These are phyloP conservation scores for Peromyscus melanophrys DNA, from an alignment of 2,797 vertebrate genomes.

Conservation along the genomic window DNA sequence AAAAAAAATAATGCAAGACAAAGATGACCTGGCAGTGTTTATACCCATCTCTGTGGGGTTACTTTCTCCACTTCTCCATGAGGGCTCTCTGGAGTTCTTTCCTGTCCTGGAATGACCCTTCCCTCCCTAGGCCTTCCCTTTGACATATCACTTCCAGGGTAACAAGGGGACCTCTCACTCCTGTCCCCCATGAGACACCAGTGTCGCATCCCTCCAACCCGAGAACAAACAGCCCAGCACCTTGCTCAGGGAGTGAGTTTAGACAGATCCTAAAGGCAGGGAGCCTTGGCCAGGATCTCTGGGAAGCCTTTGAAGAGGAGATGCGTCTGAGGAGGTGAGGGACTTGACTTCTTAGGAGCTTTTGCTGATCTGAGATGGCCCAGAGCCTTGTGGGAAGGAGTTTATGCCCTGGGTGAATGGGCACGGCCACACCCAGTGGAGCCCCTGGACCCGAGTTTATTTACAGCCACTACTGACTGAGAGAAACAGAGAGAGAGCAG, in stretches of 20 bases:
- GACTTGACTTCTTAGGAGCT: neutral
- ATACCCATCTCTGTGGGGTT: constrained; percentile 32
- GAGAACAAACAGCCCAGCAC: neutral
- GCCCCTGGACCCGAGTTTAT: neutral
- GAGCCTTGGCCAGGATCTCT: neutral
- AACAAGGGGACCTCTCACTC: neutral
- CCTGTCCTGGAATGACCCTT: neutral
- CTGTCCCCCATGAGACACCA: neutral
- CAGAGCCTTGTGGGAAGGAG: neutral
- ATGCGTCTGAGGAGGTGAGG: neutral
- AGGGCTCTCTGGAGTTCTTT: constrained; percentile 35
- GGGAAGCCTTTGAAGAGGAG: neutral
- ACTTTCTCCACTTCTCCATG: constrained; percentile 65
- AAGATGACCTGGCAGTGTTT: constrained; percentile 46
- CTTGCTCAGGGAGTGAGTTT: neutral
- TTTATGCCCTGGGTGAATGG: neutral
- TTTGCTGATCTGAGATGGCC: neutral
- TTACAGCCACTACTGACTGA: neutral
- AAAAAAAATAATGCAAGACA: constrained; percentile 25
- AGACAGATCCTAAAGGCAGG: neutral
- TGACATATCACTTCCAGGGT: neutral
- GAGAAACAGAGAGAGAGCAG: neutral
- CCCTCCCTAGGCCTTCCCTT: neutral
- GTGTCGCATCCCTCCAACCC: neutral
- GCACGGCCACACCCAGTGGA: too few relatives aligned